Base-by-base conservation (phyloP, 1,140 invertebrate species). In the Coelopa frigida region DNA sequence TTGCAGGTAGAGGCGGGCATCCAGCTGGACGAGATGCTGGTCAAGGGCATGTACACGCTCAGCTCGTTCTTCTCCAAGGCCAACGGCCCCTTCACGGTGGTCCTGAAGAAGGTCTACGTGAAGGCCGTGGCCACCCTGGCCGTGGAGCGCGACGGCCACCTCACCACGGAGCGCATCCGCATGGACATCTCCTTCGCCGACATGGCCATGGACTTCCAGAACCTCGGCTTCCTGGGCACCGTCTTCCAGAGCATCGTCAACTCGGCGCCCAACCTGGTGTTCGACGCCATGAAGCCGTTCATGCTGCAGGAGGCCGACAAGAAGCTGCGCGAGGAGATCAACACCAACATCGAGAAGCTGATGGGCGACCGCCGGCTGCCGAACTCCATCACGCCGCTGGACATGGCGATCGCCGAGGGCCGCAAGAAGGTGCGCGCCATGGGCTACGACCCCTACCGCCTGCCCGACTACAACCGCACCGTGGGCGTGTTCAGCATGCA, bases 241-340 rank as follows among this genome's bases (percentile, higher is more conserved):
- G 74, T 89, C 45, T 81, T 89, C 48, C 85, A 89, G 71, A 75
- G 83, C 1, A 71, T 89, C 22, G 76, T 89, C 3, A 89, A 89
- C 61, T 84, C 85, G 0, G 74, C 88, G 0, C 86, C 86, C 0
- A 78, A 78, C n/a, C 80, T 88, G 35, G 73, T 91, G 0, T 91
- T 91, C 53, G 86, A 90, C 55, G 84, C 83, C 11, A 85, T 90
- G 46, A 90, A 90, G 59, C 87, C 87, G 0, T 86, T 84, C 46
- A 81, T 90, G 52, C 68, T 90, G 5, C 78, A 77, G 49, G 80
- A 89, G 67, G 82, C 85, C 1, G 87, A 89, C 55, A 78, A 75
- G 2, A 79, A 78, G 60, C 68, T 81, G 1, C 75, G 81, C 50
- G 63, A 70, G 22, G 84, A 85, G 67, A 72, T 88, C 17, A 77